phyloP scores from a whole-genome alignment of 2,888 invertebrate species.

The Pachydiplax longipennis region DNA sequence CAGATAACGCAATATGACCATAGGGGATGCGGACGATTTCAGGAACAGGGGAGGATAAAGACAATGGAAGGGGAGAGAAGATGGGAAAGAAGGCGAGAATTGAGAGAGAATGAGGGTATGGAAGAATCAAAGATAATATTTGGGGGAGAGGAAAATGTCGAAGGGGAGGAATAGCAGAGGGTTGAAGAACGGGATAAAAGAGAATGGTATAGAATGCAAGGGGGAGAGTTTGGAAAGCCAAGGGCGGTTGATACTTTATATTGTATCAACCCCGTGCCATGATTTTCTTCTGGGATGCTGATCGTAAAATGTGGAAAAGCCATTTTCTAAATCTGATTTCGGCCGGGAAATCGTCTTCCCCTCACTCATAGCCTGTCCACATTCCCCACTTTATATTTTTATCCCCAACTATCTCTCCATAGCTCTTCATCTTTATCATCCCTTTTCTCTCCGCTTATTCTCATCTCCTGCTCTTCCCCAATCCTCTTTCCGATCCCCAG shows the following conservation, averaged over 20 bases:
- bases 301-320: constrained; percentile 42
- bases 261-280: constrained; percentile 34
- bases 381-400: not conserved
- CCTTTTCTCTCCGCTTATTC: not conserved
- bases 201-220: not conserved
- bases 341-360: not conserved
- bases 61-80: too few species aligned
- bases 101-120: not conserved
- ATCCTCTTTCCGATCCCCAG: not conserved
- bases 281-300: constrained; percentile 29
- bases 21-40: too few species aligned
- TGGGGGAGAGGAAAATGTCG: not conserved
- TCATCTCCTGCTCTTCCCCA: not conserved
- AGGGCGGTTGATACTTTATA: constrained; percentile 20
- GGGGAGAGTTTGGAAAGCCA: not conserved
- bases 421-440: not conserved
- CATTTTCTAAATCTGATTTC: constrained; percentile 42
- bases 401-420: not conserved
- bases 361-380: not conserved
- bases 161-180: not conserved
- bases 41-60: too few species aligned
- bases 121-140: not conserved
- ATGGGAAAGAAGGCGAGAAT: not conserved
- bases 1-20: too few species aligned
- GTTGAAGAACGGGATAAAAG: not conserved